These are phyloP conservation scores for Vandiemenella viatica DNA, from an alignment of 2,888 invertebrate species.

Conservation along the genomic window DNA sequence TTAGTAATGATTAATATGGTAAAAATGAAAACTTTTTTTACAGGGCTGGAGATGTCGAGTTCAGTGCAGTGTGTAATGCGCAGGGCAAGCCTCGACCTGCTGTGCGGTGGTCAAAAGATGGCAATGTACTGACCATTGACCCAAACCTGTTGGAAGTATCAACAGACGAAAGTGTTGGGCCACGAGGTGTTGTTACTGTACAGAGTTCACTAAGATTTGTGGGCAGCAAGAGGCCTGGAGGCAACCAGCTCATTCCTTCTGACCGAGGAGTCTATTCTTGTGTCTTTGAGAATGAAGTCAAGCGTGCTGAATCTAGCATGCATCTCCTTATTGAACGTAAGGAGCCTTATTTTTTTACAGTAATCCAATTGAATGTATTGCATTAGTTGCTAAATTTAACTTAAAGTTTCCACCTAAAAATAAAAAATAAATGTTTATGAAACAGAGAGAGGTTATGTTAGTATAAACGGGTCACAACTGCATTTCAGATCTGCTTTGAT, in stretches of 20 bases:
- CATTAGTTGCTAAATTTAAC: too few relatives aligned
- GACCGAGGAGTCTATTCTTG: slow-evolving; percentile 82
- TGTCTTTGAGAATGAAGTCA: slow-evolving; percentile 78
- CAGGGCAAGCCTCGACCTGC: slow-evolving; percentile 75
- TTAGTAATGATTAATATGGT: too few relatives aligned
- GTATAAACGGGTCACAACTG: too few relatives aligned
- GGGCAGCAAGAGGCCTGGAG: slow-evolving; percentile 60
- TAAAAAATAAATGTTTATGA: neutral
- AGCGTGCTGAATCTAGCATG: slow-evolving; percentile 76
- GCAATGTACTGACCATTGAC: slow-evolving; percentile 60
- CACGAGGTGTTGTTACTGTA: slow-evolving; percentile 65
- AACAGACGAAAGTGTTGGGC: slow-evolving; percentile 59
- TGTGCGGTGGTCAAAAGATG: slow-evolving; percentile 77
- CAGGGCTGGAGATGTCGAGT: slow-evolving; percentile 62
- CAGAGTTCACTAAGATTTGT: slow-evolving; percentile 68
- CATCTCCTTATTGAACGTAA: slow-evolving; percentile 79
- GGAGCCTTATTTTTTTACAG: slow-evolving; percentile 24
- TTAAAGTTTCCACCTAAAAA: too few relatives aligned
- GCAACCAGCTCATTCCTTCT: slow-evolving; percentile 61
- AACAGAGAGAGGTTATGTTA: too few relatives aligned
- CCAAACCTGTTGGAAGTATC: slow-evolving; percentile 66
- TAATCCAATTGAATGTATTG: too few relatives aligned
- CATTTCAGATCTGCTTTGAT: too few relatives aligned
- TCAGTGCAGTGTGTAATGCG: slow-evolving; percentile 68
- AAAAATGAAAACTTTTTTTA: too few relatives aligned